Percentiles rank a stretch among this genome's conserved stretches.
These are phyloP conservation scores for Periophthalmus modestus DNA, from an alignment of 2,113 vertebrate genomes.

Conservation along the genomic window DNA sequence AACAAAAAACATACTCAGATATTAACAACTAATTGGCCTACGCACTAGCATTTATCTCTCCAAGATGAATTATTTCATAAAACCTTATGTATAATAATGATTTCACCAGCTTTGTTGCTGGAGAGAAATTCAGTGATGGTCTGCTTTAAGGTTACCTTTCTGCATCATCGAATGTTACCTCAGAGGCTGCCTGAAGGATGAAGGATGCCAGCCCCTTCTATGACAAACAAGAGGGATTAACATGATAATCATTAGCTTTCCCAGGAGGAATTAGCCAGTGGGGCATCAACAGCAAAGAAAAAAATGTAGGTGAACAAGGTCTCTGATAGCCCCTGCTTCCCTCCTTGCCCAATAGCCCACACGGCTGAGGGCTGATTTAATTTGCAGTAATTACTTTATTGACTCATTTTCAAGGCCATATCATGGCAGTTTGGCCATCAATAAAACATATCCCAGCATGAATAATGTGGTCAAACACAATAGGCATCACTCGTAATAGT, in stretches of 20 bases:
- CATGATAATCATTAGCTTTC: slow-evolving; percentile 74
- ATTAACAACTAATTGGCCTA: slow-evolving; percentile 56
- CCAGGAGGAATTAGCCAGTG: slow-evolving; percentile 67
- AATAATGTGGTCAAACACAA: slow-evolving; percentile 70
- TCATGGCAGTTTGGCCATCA: slow-evolving; percentile 74
- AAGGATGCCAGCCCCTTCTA: slow-evolving; percentile 61
- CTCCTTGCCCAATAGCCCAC: slow-evolving; percentile 46
- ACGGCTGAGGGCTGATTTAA: slow-evolving; percentile 71
- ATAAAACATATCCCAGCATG: slow-evolving; percentile 78
- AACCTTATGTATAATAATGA: slow-evolving; percentile 43
- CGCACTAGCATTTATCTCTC: slow-evolving; percentile 39
- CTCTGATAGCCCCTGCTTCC: slow-evolving; percentile 58
- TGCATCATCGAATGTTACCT: slow-evolving; percentile 48
- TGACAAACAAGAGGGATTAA: slow-evolving; percentile 73
- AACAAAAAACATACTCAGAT: slow-evolving; percentile 48
- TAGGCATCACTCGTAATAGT: slow-evolving; percentile 61
- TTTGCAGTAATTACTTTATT: slow-evolving; percentile 81
- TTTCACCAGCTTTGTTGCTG: slow-evolving; percentile 33
- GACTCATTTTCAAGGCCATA: slow-evolving; percentile 76
- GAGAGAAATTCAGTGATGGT: slow-evolving; percentile 34
- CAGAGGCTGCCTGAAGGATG: slow-evolving; percentile 60
- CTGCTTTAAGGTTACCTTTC: slow-evolving; percentile 50
- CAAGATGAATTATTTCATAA: slow-evolving; percentile 62
- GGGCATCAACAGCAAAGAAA: slow-evolving; percentile 67
- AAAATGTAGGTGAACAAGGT: slow-evolving; percentile 64